These are phyloP conservation scores for Coranthus polyacanthus DNA, from an alignment of 2,797 vertebrate genomes.

Conservation along the genomic window DNA sequence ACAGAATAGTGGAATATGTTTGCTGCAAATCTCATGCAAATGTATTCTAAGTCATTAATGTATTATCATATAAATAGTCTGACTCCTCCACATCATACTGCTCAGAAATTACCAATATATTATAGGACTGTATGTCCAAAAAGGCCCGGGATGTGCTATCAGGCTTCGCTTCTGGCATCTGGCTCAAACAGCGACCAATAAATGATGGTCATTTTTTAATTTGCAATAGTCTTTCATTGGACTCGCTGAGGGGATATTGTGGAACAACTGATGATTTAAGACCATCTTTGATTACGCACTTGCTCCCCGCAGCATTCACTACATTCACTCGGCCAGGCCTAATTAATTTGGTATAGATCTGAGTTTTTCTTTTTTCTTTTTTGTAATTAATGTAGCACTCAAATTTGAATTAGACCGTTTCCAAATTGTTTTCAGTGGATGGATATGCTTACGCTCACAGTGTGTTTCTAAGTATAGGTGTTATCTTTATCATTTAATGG, in stretches of 20 bases:
- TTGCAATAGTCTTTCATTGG: conserved; percentile 54
- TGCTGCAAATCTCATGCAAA: no score
- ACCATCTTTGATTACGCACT: conserved; percentile 69
- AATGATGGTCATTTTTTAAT: conserved; percentile 71
- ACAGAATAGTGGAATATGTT: no score
- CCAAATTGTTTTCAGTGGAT: no score
- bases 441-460: no score
- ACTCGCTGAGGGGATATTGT: conserved; percentile 35
- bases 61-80: no score
- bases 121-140: conserved; percentile 27
- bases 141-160: conserved; percentile 29
- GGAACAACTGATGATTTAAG: conserved; percentile 69
- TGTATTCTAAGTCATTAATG: no score
- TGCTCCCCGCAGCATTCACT: conserved; percentile 50
- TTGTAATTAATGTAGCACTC: no score
- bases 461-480: conserved; percentile 38
- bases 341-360: conserved; percentile 76
- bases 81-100: no score
- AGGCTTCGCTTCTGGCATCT: conserved; percentile 49
- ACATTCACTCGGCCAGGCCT: no score
- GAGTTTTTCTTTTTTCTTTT: no score
- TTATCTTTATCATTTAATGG: conserved; percentile 60
- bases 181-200: no score
- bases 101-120: not conserved
- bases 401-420: no score